A percentile compares a stretch with the other conserved stretches of the same genome.
These are phyloP conservation scores for Drosophila azteca DNA, from an alignment of 1,140 invertebrate species.

Conservation along the genomic window DNA sequence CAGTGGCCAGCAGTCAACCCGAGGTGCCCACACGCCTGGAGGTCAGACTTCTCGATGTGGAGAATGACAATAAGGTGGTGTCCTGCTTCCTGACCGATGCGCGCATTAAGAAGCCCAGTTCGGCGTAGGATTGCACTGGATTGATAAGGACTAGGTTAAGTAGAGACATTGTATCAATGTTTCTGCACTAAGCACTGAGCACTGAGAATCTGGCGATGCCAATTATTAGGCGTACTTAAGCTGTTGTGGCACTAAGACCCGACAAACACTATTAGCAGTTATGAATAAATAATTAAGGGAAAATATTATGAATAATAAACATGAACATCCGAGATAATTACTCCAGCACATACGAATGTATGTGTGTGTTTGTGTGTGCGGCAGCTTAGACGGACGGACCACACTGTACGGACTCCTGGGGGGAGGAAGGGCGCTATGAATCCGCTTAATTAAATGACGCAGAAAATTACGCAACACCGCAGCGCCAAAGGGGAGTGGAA, in stretches of 20 bases:
- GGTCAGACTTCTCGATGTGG: slow-evolving; percentile 54
- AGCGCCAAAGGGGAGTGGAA: neutral
- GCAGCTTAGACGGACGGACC: slow-evolving; percentile 30
- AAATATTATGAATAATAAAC: slow-evolving; percentile 69
- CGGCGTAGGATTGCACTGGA: neutral
- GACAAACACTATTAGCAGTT: slow-evolving; percentile 71
- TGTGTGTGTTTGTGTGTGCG: slow-evolving; percentile 6
- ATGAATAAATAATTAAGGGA: slow-evolving; percentile 78
- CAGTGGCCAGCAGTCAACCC: slow-evolving; percentile 49
- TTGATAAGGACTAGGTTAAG: slow-evolving; percentile 14
- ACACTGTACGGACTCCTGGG: neutral
- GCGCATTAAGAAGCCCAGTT: slow-evolving; percentile 54
- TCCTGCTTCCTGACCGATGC: slow-evolving; percentile 70
- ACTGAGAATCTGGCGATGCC: slow-evolving; percentile 21
- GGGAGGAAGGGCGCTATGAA: slow-evolving; percentile 52
- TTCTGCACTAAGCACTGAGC: slow-evolving; percentile 10
- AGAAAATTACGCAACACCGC: slow-evolving; percentile 78
- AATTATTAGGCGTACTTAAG: slow-evolving; percentile 58
- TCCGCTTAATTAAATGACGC: slow-evolving; percentile 83
- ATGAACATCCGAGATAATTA: slow-evolving; percentile 69
- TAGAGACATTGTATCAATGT: slow-evolving; percentile 76
- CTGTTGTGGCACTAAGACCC: slow-evolving; percentile 25
- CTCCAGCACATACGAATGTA: neutral
- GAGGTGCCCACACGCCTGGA: slow-evolving; percentile 69
- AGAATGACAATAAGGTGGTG: slow-evolving; percentile 37